phyloP scores from a whole-genome alignment of 1,140 invertebrate species.

The Drosophila subobscura region DNA sequence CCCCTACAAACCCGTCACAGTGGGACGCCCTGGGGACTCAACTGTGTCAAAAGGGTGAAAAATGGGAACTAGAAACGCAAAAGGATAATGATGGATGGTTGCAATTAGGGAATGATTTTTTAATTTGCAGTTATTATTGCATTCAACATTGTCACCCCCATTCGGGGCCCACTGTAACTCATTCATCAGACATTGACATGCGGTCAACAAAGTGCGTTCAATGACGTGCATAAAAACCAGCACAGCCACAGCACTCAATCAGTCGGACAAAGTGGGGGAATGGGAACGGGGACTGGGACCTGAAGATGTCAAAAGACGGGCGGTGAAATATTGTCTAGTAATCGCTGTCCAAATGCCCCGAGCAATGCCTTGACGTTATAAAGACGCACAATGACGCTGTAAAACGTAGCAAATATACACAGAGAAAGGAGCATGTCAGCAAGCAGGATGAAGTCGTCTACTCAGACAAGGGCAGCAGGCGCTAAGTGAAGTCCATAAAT shows the following conservation, averaged over 20 bases:
- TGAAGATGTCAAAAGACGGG: slow-evolving; percentile 32
- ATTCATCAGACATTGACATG: slow-evolving; percentile 69
- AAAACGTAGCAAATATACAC: slow-evolving; percentile 26
- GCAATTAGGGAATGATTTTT: slow-evolving; percentile 38
- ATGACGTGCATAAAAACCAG: slow-evolving; percentile 77
- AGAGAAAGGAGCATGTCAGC: slow-evolving; percentile 26
- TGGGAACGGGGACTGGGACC: slow-evolving; percentile 25
- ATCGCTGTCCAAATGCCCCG: slow-evolving; percentile 66
- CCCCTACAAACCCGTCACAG: slow-evolving; percentile 21
- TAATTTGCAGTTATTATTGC: slow-evolving; percentile 23
- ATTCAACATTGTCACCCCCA: background rate
- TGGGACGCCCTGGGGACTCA: background rate
- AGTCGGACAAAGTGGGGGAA: slow-evolving; percentile 41
- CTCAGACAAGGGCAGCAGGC: slow-evolving; percentile 3
- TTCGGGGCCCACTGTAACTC: slow-evolving; percentile 34
- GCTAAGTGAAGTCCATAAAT: slow-evolving; percentile 39
- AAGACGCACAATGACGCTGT: slow-evolving; percentile 58
- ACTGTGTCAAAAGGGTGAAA: slow-evolving; percentile 3
- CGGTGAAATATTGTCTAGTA: slow-evolving; percentile 78
- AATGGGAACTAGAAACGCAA: slow-evolving; percentile 8
- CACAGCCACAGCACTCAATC: slow-evolving; percentile 67
- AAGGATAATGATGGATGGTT: slow-evolving; percentile 33
- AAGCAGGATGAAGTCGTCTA: slow-evolving; percentile 10
- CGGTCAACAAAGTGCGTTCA: slow-evolving; percentile 80
- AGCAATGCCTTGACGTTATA: slow-evolving; percentile 51